Evolutionary conservation across 30 jellyfish, hydroid and myxozoan species (phyloP), one percentile per base, ranked within the genome.

Genomic region (Sanderia malayensis): DNA sequence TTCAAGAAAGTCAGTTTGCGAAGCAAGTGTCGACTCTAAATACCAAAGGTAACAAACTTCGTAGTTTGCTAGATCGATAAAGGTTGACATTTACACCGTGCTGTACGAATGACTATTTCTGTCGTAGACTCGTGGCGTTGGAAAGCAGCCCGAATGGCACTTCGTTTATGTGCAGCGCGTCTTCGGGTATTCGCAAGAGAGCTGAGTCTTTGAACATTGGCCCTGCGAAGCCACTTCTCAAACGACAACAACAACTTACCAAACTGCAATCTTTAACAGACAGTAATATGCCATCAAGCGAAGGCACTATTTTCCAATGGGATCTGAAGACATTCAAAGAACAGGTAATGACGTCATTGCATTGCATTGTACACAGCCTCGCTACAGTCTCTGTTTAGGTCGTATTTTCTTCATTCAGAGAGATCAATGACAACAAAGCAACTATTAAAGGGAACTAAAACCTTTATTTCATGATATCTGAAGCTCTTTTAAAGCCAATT

Each of bases 281-380:
- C 52, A 44, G 84, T 61, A 63, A 45, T 72, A 74, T 55, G 28
- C 85, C 81, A 13, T 82, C 85, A 8, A 21, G 71, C 2, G 90
- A 74, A 41, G 95, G 95, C 21, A 74, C 95, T 0, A 69, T 85
- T 58, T 85, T 62, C 33, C 85, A 70, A 25, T 85, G 95, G 95
- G 95, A 85, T 69, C 34, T 76, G 83, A 75, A 85, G 31, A 61
- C 95, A 4, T 76, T 85, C 45, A 85, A 61, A 77, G 77, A 59
- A 34, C 61, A 85, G 89, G 95, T 84, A 44, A n/a, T n/a, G n/a
- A n/a, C n/a, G n/a, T n/a, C n/a, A n/a, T n/a, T n/a, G n/a, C n/a
- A n/a, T n/a, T n/a, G n/a, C n/a, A n/a, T n/a, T n/a, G n/a, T n/a
- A n/a, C n/a, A n/a, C n/a, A n/a, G n/a, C n/a, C n/a, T n/a, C n/a